These are phyloP conservation scores for Platyscapa corneri DNA, from an alignment of 1,140 invertebrate species.

Conservation along the genomic window DNA sequence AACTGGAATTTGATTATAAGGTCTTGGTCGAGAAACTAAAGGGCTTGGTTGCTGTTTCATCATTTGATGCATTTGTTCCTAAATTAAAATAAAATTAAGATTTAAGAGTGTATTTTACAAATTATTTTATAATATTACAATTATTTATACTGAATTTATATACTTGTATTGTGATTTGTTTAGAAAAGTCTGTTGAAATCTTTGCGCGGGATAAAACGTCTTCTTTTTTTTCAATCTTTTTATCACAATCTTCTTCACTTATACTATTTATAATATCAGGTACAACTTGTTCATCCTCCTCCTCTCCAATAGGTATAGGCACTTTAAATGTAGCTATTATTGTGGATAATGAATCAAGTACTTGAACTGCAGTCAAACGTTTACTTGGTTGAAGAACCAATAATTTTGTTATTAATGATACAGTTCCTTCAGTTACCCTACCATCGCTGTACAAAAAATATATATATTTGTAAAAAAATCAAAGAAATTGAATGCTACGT, in stretches of 20 bases:
- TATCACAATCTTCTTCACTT: constrained; percentile 57
- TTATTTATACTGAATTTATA: constrained; percentile 1
- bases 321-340: constrained; percentile 74
- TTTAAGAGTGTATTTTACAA: neutral
- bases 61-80: constrained; percentile 64
- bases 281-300: constrained; percentile 69
- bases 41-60: constrained; percentile 62
- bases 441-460: constrained; percentile 73
- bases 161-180: constrained; percentile 56
- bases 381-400: constrained; percentile 77
- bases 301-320: constrained; percentile 59
- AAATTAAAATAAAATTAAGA: constrained; percentile 44
- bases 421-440: constrained; percentile 76
- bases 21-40: constrained; percentile 55
- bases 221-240: constrained; percentile 54
- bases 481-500: too few relatives aligned
- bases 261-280: constrained; percentile 64
- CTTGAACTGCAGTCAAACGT: constrained; percentile 77
- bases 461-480: neutral
- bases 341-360: constrained; percentile 74
- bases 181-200: constrained; percentile 56
- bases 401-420: constrained; percentile 76
- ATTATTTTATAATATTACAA: constrained; percentile 2
- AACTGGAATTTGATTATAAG: constrained; percentile 69
- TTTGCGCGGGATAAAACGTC: constrained; percentile 32